phyloP scores from a whole-genome alignment of 2,888 invertebrate species.

The Amphipyra tragopoginis region DNA sequence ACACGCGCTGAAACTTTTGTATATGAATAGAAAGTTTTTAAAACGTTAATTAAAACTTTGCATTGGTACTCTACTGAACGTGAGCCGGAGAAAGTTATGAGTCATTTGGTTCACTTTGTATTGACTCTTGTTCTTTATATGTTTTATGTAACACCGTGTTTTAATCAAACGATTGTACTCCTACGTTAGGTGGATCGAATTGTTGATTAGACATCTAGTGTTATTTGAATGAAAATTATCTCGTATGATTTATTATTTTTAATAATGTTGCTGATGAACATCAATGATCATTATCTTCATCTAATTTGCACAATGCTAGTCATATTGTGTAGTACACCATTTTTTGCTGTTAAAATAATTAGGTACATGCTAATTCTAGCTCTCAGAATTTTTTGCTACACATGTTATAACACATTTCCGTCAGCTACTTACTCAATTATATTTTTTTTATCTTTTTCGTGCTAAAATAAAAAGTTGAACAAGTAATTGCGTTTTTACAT shows the following conservation, averaged over 20 bases:
- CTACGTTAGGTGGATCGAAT: slow-evolving; percentile 47
- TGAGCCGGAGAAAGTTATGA: slow-evolving; percentile 64
- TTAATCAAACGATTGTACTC: slow-evolving; percentile 54
- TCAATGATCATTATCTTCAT: slow-evolving; percentile 25
- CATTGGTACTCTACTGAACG: slow-evolving; percentile 67
- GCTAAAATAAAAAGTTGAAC: slow-evolving; percentile 11
- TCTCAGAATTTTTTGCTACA: slow-evolving; percentile 13
- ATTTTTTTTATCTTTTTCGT: slow-evolving; percentile 8
- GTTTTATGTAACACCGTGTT: slow-evolving; percentile 65
- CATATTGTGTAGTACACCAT: background rate
- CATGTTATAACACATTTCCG: slow-evolving; percentile 17
- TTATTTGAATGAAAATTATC: slow-evolving; percentile 15
- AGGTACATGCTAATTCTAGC: slow-evolving; percentile 18
- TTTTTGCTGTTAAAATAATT: slow-evolving; percentile 28
- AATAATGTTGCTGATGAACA: slow-evolving; percentile 9
- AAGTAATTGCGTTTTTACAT: slow-evolving; percentile 24
- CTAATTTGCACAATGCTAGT: slow-evolving; percentile 20
- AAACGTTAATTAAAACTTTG: slow-evolving; percentile 82
- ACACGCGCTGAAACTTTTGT: slow-evolving; percentile 69
- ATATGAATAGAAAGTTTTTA: slow-evolving; percentile 78
- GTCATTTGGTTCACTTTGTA: slow-evolving; percentile 68
- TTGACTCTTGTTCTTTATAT: slow-evolving; percentile 65
- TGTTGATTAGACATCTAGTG: slow-evolving; percentile 40
- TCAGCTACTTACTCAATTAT: slow-evolving; percentile 12
- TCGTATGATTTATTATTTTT: slow-evolving; percentile 23